Base-by-base conservation (phyloP, 2,888 invertebrate species). In the Liodrosophila aerea region DNA sequence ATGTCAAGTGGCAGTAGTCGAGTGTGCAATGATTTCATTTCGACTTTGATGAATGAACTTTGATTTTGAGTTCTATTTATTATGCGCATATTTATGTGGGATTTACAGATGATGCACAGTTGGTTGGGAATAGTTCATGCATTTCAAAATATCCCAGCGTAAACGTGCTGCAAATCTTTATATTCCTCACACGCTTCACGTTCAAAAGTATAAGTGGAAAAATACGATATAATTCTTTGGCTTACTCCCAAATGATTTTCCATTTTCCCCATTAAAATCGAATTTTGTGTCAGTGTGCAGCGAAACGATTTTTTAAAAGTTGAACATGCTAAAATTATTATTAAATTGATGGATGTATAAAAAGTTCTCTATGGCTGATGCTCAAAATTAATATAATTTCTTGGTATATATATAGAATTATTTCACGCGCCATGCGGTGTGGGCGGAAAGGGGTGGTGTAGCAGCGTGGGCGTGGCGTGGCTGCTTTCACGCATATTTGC, bases 1-100 rank as follows among this genome's bases (percentile, higher is more conserved):
- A 52, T 64, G 74, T 73, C 70, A 69, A 72, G 58, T 64, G 62
- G 50, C 56, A 62, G 30, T 59, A 70, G 61, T 64, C 58, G 56
- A 74, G 59, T 59, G 56, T 62, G 65, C 46, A 45, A 45, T 57
- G 62, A 56, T 73, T 75, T 57, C 43, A 61, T 58, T 53, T 63
- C 47, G 83, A 77, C 80, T 76, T 80, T 77, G 83, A 77, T 80
- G 77, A 83, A 77, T 77, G 73, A 66, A 64, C 53, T 73, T 73
- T 64, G 80, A 72, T 78, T 75, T 78, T 47, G 58, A 53, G 44
- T 53, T 61, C 51, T 46, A 56, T 68, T 65, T 64, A 64, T 66
- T 51, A 59, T 74, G 62, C 50, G 47, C 40, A 57, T 44, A 51
- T 29, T 54, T 46, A 31, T 57, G 62, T 16, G 37, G 13, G 11